phyloP scores from a whole-genome alignment of 2,113 vertebrate genomes.

The Phyllostomus hastatus region DNA sequence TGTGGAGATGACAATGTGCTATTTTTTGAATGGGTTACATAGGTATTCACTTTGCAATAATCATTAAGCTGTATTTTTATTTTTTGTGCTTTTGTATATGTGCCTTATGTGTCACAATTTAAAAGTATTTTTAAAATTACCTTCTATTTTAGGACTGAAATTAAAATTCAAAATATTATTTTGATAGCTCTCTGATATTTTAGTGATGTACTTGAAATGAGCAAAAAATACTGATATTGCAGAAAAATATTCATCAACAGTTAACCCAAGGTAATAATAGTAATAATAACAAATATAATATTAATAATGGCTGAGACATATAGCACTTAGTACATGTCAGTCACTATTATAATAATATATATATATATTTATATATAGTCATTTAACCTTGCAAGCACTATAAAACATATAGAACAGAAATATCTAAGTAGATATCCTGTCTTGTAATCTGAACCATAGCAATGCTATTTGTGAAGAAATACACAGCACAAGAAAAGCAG shows the following conservation, averaged over 20 bases:
- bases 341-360: neutral
- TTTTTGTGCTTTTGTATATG: neutral
- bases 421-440: neutral
- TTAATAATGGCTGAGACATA: neutral
- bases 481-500: neutral
- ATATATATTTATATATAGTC: neutral
- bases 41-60: neutral
- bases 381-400: neutral
- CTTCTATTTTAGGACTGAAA: neutral
- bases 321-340: neutral
- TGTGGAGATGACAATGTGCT: neutral
- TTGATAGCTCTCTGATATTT: neutral
- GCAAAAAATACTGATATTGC: neutral
- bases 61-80: neutral
- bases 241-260: neutral
- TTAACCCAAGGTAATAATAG: neutral
- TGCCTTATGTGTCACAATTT: neutral
- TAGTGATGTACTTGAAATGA: neutral
- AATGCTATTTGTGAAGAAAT: neutral
- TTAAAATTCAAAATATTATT: neutral
- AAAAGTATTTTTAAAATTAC: neutral
- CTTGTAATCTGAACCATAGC: slow-evolving; percentile 12
- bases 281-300: neutral
- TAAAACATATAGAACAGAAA: neutral
- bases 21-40: neutral